A percentile compares a stretch with the other conserved stretches of the same genome.
Conservation (phyloP, 2,797 vertebrate species). For the Pangasius krempfi region DNA sequence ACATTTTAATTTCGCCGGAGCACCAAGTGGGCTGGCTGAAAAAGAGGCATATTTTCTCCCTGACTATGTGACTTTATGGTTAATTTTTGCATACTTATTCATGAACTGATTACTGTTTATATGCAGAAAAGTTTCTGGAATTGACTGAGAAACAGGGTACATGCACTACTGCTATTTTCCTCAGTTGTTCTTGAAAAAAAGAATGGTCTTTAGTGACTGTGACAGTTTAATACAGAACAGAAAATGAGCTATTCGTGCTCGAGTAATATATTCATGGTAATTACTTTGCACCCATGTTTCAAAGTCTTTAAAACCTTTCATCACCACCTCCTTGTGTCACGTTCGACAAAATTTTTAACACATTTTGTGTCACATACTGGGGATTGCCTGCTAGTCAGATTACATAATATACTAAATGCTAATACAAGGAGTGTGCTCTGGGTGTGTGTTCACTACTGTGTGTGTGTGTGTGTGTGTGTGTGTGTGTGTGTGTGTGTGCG, state of each 20-base stretch:
- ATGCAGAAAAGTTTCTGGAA: background rate
- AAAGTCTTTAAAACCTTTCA: background rate
- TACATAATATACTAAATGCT: background rate
- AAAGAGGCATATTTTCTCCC: background rate
- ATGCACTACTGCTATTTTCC: background rate
- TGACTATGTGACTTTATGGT: background rate
- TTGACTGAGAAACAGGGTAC: background rate
- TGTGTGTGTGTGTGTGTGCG: too few species aligned
- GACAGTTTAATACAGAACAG: background rate
- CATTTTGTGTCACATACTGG: background rate
- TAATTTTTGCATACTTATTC: too few species aligned
- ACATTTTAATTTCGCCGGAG: constrained; percentile 3
- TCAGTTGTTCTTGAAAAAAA: background rate
- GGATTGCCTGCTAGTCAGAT: background rate
- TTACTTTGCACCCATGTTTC: background rate
- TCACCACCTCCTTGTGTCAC: background rate
- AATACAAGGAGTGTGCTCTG: background rate
- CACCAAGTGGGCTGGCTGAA: background rate
- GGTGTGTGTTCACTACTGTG: too few species aligned
- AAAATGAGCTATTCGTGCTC: background rate
- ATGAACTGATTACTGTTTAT: background rate
- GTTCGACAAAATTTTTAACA: background rate
- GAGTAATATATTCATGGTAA: background rate
- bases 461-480: too few species aligned
- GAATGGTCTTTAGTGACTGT: background rate